Evolutionary conservation across 1,140 invertebrate species (phyloP), one percentile per base, ranked within the genome.

Genomic region (Heterodera schachtii): DNA sequence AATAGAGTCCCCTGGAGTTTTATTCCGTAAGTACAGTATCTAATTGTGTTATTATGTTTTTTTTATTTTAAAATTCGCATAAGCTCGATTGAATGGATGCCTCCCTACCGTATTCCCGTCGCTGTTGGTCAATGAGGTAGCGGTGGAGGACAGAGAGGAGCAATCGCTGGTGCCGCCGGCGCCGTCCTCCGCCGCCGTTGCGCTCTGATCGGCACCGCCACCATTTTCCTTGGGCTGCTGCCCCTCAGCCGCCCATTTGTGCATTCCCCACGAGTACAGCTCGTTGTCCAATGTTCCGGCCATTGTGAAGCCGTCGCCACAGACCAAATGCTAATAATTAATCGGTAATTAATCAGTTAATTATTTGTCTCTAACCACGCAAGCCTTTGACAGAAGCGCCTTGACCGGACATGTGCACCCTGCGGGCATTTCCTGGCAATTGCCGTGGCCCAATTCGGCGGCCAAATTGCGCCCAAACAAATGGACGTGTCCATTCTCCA

Each of bases 201-300:
- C 71, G 70, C 11, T 6, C 43, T 19, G 60, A 21, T 82, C 43
- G n/a, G 13, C 46, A 73, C 9, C 57, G 73, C 52, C 47, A 71
- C 43, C 13, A 47, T 79, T 21, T 60, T 70, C 21, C 21, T 83
- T 31, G 47, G 43, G 21, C 19, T 69, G 49, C 21, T 31, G 31
- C 31, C 31, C 31, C 31, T 64, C 11, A 46, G 46, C 41, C 7
- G 21, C n/a, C 57, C 64, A 47, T n/a, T 84, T 82, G 69, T 88
- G 92, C 31, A 64, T 64, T 64, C 94, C 94, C 93, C 94, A 94
- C 81, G 94, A 93, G 75, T 93, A 93, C 2, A 94, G 90, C 78
- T 93, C 92, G 87, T 94, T 93, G 80, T 94, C 92, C 41, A 92
- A 89, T 2, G 93, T 93, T 60, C 92, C 92, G 60, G 92, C 92